Evolutionary conservation across 1,140 invertebrate genomes (phyloP).

Genomic region (Papilio dardanus): DNA sequence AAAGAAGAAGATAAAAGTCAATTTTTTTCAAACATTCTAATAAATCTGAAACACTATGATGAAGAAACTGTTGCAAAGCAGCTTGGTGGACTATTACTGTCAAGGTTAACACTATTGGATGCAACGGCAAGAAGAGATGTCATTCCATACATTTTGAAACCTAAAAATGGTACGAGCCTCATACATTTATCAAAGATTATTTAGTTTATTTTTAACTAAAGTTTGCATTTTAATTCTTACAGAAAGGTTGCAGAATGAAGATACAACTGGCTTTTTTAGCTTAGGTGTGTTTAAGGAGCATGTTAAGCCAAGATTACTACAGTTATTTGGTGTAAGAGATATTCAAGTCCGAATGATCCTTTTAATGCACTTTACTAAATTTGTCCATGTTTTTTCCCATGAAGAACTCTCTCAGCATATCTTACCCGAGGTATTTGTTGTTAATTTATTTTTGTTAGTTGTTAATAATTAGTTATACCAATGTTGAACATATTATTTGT

Average conservation of each 20-base stretch:
- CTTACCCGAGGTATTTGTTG: slow-evolving; percentile 85
- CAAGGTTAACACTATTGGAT: slow-evolving; percentile 92
- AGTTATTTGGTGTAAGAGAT: slow-evolving; percentile 90
- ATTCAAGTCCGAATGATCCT: slow-evolving; percentile 85
- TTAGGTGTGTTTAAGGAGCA: slow-evolving; percentile 86
- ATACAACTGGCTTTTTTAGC: slow-evolving; percentile 84
- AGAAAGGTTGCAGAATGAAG: slow-evolving; percentile 74
- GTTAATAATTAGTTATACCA: too few species aligned
- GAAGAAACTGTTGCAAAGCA: slow-evolving; percentile 91
- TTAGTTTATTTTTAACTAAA: slow-evolving; percentile 27
- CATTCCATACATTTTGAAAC: slow-evolving; percentile 88
- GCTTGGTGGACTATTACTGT: slow-evolving; percentile 88
- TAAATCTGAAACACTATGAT: slow-evolving; percentile 86
- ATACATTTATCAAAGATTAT: slow-evolving; percentile 4
- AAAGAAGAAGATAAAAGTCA: slow-evolving; percentile 87
- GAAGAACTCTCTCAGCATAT: slow-evolving; percentile 87
- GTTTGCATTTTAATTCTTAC: slow-evolving; percentile 45
- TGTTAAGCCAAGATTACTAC: slow-evolving; percentile 88
- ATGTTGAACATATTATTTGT: slow-evolving; percentile 60
- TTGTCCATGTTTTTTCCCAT: slow-evolving; percentile 86
- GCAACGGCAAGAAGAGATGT: slow-evolving; percentile 88
- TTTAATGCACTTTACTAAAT: slow-evolving; percentile 88
- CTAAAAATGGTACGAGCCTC: slow-evolving; percentile 84
- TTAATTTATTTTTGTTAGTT: neutral
- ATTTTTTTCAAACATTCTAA: slow-evolving; percentile 88